Base-by-base conservation (phyloP, 2,888 invertebrate species). In the Lasioglossum vierecki region DNA sequence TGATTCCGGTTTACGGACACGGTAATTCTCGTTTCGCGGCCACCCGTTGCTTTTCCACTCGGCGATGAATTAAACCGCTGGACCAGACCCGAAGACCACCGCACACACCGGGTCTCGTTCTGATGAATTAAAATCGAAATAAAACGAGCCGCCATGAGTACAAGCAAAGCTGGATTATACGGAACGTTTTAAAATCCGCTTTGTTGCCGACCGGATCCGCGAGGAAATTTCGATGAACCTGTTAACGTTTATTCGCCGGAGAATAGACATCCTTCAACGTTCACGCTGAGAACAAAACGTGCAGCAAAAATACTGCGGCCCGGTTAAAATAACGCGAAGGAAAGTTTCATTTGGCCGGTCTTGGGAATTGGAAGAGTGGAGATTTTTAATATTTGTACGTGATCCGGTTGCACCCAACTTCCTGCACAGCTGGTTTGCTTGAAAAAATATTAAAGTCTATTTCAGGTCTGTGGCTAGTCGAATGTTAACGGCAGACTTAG, bases 1-100 rank as follows among this genome's bases (percentile, higher is more conserved):
- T 83, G 79, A 83, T 84, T 83, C 35, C 74, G 18, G 39, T 79
- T 82, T 49, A 35, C 35, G n/a, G 46, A 18, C 63, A 18, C 22
- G 63, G 13, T 63, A 44, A 68, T 49, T 60, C 4, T 35, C 4
- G 18, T 44, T 72, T 6, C n/a, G 18, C 30, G 9, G 6, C 18
- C 26, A n/a, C 22, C 49, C n/a, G 18, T 63, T 30, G 63, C 22
- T 39, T 77, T 78, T 72, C 53, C 35, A 74, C 44, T 30, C 63
- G 35, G 9, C 22, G 70, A 75, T 60, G 26, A 60, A 77, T 78
- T 82, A 70, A 63, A 63, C 30, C 63, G 63, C 63, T 2, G 15
- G 30, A 26, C 63, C 15, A 5, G 15, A 26, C 18, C 30, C 22
- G 53, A 53, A 53, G 53, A 30, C 26, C 35, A 15, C 66, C 15